These are phyloP conservation scores for Dryas iulia DNA, from an alignment of 1,140 invertebrate species.

Conservation along the genomic window DNA sequence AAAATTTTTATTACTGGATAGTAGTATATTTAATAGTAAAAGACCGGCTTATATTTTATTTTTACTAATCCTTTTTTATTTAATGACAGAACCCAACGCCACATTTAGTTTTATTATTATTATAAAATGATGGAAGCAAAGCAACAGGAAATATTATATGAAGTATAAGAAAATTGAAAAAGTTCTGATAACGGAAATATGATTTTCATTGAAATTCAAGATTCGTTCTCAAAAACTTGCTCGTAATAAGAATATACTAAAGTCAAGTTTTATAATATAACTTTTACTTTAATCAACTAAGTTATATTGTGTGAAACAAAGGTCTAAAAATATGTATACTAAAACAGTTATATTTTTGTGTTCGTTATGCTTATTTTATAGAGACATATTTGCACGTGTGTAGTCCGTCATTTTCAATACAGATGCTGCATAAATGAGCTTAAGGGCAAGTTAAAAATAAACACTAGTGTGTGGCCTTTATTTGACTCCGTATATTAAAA, in stretches of 20 bases:
- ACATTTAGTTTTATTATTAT: not conserved
- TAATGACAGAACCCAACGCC: no score
- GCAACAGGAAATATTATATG: not conserved
- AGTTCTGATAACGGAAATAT: not conserved
- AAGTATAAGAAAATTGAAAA: not conserved
- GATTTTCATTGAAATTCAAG: not conserved
- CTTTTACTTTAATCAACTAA: not conserved
- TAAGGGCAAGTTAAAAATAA: not conserved
- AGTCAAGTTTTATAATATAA: not conserved
- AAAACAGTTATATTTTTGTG: no score
- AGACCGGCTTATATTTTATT: no score
- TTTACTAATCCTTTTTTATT: no score
- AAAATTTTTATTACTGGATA: no score
- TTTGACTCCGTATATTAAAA: not conserved
- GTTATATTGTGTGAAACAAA: not conserved
- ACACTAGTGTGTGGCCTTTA: not conserved
- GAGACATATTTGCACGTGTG: no score
- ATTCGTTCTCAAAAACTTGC: not conserved
- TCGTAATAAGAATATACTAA: not conserved
- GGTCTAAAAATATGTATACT: not conserved
- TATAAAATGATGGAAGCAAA: not conserved
- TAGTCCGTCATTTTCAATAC: no score
- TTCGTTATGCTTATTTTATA: no score
- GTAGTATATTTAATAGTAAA: no score
- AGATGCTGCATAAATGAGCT: not conserved